phyloP scores from a whole-genome alignment of 2,113 vertebrate species.

The Festucalex cinctus region DNA sequence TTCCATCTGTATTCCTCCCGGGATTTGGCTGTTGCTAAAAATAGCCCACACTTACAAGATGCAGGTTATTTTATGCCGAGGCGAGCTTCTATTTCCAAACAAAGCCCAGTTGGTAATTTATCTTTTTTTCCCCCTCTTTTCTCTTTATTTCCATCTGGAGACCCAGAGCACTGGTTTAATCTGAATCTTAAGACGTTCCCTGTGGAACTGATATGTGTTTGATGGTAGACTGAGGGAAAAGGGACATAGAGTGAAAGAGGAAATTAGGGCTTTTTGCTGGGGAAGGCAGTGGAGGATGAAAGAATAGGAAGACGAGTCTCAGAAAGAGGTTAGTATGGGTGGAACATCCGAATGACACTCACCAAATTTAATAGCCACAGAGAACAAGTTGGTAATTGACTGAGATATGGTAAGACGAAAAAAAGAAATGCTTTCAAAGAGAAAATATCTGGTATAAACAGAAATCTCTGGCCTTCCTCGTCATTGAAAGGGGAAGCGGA shows the following conservation, averaged over 20 bases:
- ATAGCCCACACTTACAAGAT: conserved; percentile 61
- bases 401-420: not conserved
- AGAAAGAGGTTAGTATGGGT: conserved; percentile 20
- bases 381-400: conserved; percentile 37
- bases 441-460: not conserved
- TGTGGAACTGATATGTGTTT: conserved; percentile 52
- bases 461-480: not conserved
- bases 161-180: conserved; percentile 60
- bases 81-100: conserved; percentile 62
- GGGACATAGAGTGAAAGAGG: conserved; percentile 15
- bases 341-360: conserved; percentile 37
- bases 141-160: conserved; percentile 53
- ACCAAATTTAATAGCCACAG: conserved; percentile 45
- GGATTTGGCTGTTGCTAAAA: conserved; percentile 61
- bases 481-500: not conserved
- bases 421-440: not conserved
- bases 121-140: conserved; percentile 20
- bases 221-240: conserved; percentile 51
- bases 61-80: conserved; percentile 55
- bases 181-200: conserved; percentile 58
- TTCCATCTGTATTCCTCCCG: conserved; percentile 50
- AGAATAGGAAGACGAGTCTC: conserved; percentile 25
- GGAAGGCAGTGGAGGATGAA: conserved; percentile 24
- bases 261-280: conserved; percentile 22
- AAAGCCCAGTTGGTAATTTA: conserved; percentile 56